These are phyloP conservation scores for Papilio protenor DNA, from an alignment of 2,888 invertebrate species.

Conservation along the genomic window DNA sequence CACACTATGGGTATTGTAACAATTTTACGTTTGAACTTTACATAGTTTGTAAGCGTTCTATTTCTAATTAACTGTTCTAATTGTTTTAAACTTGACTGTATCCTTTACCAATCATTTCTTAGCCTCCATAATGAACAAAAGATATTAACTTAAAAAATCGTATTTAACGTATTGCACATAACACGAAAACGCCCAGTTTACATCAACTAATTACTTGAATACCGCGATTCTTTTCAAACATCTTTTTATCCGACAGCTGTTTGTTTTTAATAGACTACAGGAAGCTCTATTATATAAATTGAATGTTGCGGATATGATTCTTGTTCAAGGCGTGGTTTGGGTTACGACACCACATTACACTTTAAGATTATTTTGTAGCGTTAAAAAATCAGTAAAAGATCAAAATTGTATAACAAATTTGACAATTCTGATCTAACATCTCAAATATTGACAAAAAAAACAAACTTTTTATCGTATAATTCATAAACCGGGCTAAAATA, in stretches of 20 bases:
- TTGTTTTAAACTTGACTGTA: slow-evolving; percentile 5
- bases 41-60: neutral
- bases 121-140: neutral
- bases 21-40: neutral
- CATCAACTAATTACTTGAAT: neutral
- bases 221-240: slow-evolving; percentile 1
- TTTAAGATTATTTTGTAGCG: neutral
- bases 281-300: slow-evolving; percentile 18
- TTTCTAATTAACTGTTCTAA: neutral
- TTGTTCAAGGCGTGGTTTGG: neutral
- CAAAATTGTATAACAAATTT: neutral
- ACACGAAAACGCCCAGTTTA: slow-evolving; percentile 17
- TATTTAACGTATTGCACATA: neutral
- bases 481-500: neutral
- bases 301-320: neutral
- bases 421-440: neutral
- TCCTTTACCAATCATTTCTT: neutral
- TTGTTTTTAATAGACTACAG: slow-evolving; percentile 9
- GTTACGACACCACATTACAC: neutral
- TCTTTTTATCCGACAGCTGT: slow-evolving; percentile 12
- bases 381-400: neutral
- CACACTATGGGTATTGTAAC: neutral
- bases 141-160: neutral
- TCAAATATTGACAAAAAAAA: neutral
- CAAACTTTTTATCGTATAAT: neutral